These are phyloP conservation scores for Thymallus thymallus DNA, from an alignment of 2,113 vertebrate genomes.

Conservation along the genomic window DNA sequence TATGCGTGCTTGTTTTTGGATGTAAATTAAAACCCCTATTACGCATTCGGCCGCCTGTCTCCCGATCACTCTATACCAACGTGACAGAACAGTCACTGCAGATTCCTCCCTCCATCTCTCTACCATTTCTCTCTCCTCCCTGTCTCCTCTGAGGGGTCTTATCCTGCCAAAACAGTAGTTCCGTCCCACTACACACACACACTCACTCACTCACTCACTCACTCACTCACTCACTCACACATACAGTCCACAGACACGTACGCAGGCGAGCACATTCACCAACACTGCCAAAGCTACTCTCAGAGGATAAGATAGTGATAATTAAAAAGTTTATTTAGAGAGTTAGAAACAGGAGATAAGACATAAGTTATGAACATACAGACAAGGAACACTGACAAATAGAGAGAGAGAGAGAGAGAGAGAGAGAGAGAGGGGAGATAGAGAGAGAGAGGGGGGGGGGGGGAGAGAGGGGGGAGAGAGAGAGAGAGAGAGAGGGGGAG, in stretches of 20 bases:
- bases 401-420: neutral
- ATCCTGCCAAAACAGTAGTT: slow-evolving; percentile 62
- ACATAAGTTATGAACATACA: neutral
- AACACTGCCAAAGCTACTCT: slow-evolving; percentile 16
- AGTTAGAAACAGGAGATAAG: slow-evolving; percentile 61
- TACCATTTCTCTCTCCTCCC: neutral
- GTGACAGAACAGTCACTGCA: slow-evolving; percentile 67
- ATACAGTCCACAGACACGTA: no score
- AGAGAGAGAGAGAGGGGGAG: neutral
- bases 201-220: no score
- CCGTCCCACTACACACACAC: slow-evolving; percentile 15
- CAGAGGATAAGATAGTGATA: slow-evolving; percentile 51
- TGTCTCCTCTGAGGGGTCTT: slow-evolving; percentile 53
- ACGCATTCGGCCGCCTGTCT: no score
- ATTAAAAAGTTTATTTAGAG: slow-evolving; percentile 63
- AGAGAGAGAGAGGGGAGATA: slow-evolving; percentile 15
- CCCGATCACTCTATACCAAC: no score
- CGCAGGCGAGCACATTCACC: no score
- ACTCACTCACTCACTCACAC: no score
- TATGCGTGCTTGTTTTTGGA: no score
- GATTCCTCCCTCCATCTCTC: slow-evolving; percentile 28
- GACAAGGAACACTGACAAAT: neutral
- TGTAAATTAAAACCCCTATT: no score
- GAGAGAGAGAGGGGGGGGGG: neutral
- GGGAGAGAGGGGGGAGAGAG: neutral